Percentiles rank a stretch among this genome's conserved stretches.
Conservation (phyloP, 1,140 invertebrate species). For the Panagrolaimus sp. region DNA sequence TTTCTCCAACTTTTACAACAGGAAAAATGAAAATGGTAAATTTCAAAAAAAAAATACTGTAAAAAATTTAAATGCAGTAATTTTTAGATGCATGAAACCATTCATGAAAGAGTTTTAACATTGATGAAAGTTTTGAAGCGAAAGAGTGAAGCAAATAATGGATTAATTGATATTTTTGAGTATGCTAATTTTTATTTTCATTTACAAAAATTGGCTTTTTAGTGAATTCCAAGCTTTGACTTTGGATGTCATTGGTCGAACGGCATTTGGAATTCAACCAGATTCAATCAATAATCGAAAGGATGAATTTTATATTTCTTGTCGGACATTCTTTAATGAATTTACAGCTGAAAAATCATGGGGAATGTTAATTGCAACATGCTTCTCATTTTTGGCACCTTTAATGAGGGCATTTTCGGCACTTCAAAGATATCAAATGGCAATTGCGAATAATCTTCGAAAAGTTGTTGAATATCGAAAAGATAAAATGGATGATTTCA, state of each 20-base stretch:
- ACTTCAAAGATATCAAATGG: not conserved
- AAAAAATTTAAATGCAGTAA: not conserved
- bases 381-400: conserved; percentile 1
- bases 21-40: conserved; percentile 22
- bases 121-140: conserved; percentile 1
- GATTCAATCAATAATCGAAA: conserved; percentile 17
- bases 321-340: conserved; percentile 16
- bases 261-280: conserved; percentile 15
- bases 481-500: not conserved
- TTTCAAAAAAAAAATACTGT: not conserved
- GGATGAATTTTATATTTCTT: conserved; percentile 16
- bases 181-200: not conserved
- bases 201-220: not conserved
- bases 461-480: not conserved
- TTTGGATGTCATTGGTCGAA: conserved; percentile 15
- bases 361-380: not conserved
- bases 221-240: conserved; percentile 20
- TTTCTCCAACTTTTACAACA: conserved; percentile 10
- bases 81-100: conserved; percentile 2
- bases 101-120: conserved; percentile 4
- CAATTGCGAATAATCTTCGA: not conserved
- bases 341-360: conserved; percentile 11
- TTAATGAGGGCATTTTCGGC: not conserved
- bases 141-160: not conserved
- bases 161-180: not conserved